A percentile compares a stretch with the other conserved stretches of the same genome.
Evolutionary conservation across 1,140 invertebrate genomes (phyloP).

Genomic region (Dolichoris vasculosae): DNA sequence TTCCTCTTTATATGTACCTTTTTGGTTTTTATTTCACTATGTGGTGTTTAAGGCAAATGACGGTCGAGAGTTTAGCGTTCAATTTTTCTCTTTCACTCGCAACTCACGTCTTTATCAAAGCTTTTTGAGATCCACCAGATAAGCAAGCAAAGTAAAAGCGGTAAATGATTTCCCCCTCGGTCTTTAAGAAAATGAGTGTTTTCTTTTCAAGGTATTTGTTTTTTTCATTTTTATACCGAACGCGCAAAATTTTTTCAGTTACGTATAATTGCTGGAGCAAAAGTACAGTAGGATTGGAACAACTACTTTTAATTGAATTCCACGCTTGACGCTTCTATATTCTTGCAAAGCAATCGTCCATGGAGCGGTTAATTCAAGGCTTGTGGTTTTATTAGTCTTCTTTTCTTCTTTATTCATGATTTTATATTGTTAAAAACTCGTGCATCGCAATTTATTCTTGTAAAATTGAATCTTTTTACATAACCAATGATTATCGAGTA

Average conservation of each 20-base stretch:
- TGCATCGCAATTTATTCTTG: not conserved
- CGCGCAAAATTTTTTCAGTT: not conserved
- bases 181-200: not conserved
- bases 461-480: too few species aligned
- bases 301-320: conserved; percentile 16
- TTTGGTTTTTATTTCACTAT: not conserved
- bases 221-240: not conserved
- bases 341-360: not conserved
- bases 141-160: not conserved
- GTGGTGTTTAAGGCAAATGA: not conserved
- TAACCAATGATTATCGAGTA: too few species aligned
- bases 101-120: conserved; percentile 14
- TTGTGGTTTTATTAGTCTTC: not conserved
- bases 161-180: not conserved
- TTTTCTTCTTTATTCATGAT: not conserved
- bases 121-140: not conserved
- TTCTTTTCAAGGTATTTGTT: not conserved
- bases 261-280: not conserved
- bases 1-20: not conserved
- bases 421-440: not conserved
- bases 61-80: not conserved
- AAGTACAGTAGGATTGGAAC: not conserved
- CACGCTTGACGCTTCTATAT: not conserved
- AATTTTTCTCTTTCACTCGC: conserved; percentile 11
- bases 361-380: not conserved